These are phyloP conservation scores for Pseudocheirus occidentalis DNA, from an alignment of 2,797 vertebrate genomes.

Conservation along the genomic window DNA sequence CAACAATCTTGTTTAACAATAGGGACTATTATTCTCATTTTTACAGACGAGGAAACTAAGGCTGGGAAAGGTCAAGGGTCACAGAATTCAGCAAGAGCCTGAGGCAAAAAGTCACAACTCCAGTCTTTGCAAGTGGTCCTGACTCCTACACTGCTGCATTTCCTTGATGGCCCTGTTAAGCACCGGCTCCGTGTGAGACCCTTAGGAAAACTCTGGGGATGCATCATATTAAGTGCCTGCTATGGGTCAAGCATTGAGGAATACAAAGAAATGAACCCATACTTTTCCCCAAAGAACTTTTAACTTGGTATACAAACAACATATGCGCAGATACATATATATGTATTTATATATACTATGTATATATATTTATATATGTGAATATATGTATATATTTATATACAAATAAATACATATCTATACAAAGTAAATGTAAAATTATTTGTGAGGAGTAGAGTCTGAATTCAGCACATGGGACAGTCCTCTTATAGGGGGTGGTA, in stretches of 20 bases:
- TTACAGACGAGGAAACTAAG: background rate
- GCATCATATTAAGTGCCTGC: background rate
- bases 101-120: background rate
- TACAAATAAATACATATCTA: background rate
- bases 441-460: background rate
- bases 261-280: background rate
- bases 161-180: background rate
- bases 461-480: background rate
- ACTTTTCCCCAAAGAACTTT: background rate
- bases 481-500: background rate
- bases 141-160: background rate
- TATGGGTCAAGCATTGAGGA: background rate
- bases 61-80: background rate
- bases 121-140: background rate
- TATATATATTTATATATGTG: no score
- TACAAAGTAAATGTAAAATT: background rate
- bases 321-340: background rate
- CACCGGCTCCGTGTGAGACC: background rate
- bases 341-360: no score
- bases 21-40: background rate
- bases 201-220: background rate
- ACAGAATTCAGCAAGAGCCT: background rate
- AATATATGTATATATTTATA: no score
- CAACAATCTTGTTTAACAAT: background rate
- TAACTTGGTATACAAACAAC: background rate